Conservation (phyloP, 2,888 invertebrate genomes). For the Pseudococcus longispinus region DNA sequence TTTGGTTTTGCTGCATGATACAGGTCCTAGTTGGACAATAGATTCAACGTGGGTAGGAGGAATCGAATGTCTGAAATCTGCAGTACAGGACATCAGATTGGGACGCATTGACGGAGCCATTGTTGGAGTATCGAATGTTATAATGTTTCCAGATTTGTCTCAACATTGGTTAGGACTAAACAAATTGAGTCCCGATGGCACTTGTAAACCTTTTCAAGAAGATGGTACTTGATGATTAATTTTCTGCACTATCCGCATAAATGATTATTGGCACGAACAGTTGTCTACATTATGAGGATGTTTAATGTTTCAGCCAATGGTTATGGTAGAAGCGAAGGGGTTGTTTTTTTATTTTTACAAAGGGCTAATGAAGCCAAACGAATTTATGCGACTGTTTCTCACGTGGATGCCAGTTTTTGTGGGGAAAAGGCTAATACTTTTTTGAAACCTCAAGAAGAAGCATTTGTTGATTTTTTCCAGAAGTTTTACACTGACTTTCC, state of each 20-base stretch:
- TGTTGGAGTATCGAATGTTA: slow-evolving; percentile 68
- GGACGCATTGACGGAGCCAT: slow-evolving; percentile 67
- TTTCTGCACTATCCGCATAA: background rate
- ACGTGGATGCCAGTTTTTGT: slow-evolving; percentile 68
- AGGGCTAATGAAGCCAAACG: slow-evolving; percentile 63
- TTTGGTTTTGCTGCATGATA: slow-evolving; percentile 44
- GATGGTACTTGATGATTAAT: slow-evolving; percentile 67
- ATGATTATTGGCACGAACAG: too few relatives aligned
- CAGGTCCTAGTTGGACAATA: slow-evolving; percentile 69
- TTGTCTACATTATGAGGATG: too few relatives aligned
- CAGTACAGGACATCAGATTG: slow-evolving; percentile 63
- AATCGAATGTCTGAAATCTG: slow-evolving; percentile 69
- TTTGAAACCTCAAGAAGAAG: slow-evolving; percentile 61
- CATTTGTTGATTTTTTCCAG: slow-evolving; percentile 57
- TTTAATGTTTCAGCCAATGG: slow-evolving; percentile 62
- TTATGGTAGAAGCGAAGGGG: slow-evolving; percentile 65
- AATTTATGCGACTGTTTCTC: slow-evolving; percentile 66
- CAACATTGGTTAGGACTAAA: slow-evolving; percentile 71
- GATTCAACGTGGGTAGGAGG: slow-evolving; percentile 75
- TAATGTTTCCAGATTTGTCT: slow-evolving; percentile 70
- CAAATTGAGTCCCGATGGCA: slow-evolving; percentile 70
- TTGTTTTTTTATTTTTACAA: slow-evolving; percentile 64
- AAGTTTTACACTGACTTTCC: slow-evolving; percentile 66
- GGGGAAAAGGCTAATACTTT: slow-evolving; percentile 65
- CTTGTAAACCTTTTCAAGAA: slow-evolving; percentile 72